A percentile compares a stretch with the other conserved stretches of the same genome.
phyloP scores from a whole-genome alignment of 2,888 invertebrate genomes.

The Molorchus minor region DNA sequence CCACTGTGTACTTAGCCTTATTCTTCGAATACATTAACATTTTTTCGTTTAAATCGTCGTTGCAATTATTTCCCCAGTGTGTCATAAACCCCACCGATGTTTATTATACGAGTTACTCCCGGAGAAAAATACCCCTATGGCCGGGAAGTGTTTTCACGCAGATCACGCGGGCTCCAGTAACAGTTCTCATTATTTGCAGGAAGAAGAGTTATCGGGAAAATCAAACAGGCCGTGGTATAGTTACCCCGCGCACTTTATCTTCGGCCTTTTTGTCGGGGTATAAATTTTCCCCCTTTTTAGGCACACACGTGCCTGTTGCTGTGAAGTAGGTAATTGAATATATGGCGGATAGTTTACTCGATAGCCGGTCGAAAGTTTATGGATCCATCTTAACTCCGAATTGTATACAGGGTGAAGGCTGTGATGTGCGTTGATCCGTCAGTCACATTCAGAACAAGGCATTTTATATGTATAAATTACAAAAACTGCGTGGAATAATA shows the following conservation, averaged over 20 bases:
- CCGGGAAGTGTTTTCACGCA: slow-evolving; percentile 13
- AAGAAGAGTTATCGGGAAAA: slow-evolving; percentile 20
- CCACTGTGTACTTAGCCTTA: too few species aligned
- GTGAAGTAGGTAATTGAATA: too few species aligned
- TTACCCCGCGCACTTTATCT: slow-evolving; percentile 12
- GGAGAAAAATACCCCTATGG: neutral
- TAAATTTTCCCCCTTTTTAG: neutral
- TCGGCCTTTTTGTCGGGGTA: neutral
- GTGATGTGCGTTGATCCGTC: too few species aligned
- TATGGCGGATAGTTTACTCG: too few species aligned
- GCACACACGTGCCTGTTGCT: slow-evolving; percentile 17
- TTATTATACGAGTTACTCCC: neutral
- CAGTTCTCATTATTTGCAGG: slow-evolving; percentile 10
- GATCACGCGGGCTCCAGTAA: slow-evolving; percentile 3
- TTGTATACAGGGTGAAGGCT: too few species aligned
- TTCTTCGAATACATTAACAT: too few species aligned
- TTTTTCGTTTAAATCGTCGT: too few species aligned
- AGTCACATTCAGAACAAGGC: too few species aligned
- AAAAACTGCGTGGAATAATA: too few species aligned
- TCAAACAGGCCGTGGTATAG: slow-evolving; percentile 16
- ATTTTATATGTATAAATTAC: too few species aligned
- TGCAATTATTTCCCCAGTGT: too few species aligned
- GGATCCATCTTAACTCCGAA: neutral
- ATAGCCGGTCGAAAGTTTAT: too few species aligned
- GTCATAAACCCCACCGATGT: slow-evolving; percentile 1